These are phyloP conservation scores for Lysandra coridon DNA, from an alignment of 2,888 invertebrate genomes.

Conservation along the genomic window DNA sequence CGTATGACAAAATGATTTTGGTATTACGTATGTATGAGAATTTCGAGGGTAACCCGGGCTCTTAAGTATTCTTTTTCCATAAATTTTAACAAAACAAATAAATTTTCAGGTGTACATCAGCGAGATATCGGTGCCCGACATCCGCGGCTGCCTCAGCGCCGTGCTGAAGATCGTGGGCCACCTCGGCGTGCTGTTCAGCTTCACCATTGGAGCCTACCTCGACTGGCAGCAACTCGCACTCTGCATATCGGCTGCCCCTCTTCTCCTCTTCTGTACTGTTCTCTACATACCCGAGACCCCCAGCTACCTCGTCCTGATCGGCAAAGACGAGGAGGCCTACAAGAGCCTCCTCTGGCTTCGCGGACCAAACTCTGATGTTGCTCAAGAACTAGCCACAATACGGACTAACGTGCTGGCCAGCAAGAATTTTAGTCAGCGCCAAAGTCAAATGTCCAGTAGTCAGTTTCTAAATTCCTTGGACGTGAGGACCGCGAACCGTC, in stretches of 20 bases:
- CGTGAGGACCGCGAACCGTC: constrained; percentile 70
- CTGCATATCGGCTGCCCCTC: constrained; percentile 88
- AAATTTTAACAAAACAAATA: constrained; percentile 27
- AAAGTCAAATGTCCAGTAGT: constrained; percentile 69
- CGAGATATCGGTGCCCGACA: constrained; percentile 93
- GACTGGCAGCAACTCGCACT: constrained; percentile 93
- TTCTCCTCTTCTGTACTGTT: constrained; percentile 87
- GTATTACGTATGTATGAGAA: too few relatives aligned
- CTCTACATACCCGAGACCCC: constrained; percentile 94
- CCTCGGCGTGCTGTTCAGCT: constrained; percentile 91
- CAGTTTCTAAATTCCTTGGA: constrained; percentile 69
- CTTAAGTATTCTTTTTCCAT: too few relatives aligned
- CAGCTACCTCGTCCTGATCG: constrained; percentile 88
- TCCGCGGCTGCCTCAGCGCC: constrained; percentile 92
- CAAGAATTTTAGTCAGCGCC: constrained; percentile 73
- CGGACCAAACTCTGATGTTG: constrained; percentile 89
- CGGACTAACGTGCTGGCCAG: constrained; percentile 84
- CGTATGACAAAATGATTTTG: too few relatives aligned
- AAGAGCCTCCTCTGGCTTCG: constrained; percentile 89
- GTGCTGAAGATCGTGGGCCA: constrained; percentile 92
- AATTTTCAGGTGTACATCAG: constrained; percentile 89
- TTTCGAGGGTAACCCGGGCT: too few relatives aligned
- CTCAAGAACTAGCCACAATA: constrained; percentile 86
- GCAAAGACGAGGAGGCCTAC: constrained; percentile 83
- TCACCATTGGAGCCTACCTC: constrained; percentile 89